phyloP scores from a whole-genome alignment of 2,888 invertebrate genomes.

The Brenthis daphne region DNA sequence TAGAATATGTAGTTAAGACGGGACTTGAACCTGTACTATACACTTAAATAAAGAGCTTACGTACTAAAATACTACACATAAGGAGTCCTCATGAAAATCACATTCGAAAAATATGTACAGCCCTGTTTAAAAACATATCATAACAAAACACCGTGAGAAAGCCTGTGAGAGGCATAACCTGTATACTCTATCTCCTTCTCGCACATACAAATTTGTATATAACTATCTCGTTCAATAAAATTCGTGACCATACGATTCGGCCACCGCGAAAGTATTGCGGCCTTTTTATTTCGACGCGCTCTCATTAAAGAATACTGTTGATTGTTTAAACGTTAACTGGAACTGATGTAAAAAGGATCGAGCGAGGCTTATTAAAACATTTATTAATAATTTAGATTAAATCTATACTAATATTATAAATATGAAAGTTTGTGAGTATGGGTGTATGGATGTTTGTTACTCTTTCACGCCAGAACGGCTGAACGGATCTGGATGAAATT shows the following conservation, averaged over 20 bases:
- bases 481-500: no score
- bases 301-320: conserved; percentile 32
- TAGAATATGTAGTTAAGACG: no score
- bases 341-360: neutral
- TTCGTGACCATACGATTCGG: conserved; percentile 71
- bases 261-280: conserved; percentile 47
- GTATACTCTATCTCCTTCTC: conserved; percentile 27
- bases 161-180: conserved; percentile 33
- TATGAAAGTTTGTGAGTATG: no score
- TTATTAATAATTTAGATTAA: no score
- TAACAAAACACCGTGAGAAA: conserved; percentile 41
- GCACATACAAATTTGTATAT: conserved; percentile 10
- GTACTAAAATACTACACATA: neutral
- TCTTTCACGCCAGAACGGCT: no score
- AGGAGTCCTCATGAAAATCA: neutral
- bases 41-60: no score
- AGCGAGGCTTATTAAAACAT: neutral
- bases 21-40: no score
- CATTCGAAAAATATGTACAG: conserved; percentile 5
- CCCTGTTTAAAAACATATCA: conserved; percentile 38
- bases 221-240: conserved; percentile 50
- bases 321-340: conserved; percentile 24
- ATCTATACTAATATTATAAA: no score
- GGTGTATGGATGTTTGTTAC: no score
- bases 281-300: conserved; percentile 30